Evolutionary conservation across 2,797 vertebrate species (phyloP).

Genomic region (Phoxinus dragarum): DNA sequence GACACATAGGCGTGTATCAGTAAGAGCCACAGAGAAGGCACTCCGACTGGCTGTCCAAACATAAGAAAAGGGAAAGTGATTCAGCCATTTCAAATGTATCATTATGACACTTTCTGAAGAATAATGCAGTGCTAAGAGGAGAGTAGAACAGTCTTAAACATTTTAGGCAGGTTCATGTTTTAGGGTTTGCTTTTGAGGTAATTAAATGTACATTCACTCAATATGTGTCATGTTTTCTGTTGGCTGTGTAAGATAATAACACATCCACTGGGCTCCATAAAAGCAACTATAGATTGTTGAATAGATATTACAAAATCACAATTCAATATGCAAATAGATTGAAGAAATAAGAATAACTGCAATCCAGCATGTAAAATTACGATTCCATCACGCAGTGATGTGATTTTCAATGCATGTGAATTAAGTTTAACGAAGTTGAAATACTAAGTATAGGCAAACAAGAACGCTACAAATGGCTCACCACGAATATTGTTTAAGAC

Average conservation of each 20-base stretch:
- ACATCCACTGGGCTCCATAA: not conserved
- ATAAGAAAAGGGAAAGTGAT: not conserved
- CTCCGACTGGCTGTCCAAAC: conserved; percentile 69
- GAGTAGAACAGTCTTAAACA: not conserved
- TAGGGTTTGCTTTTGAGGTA: not conserved
- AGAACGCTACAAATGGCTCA: conserved; percentile 50
- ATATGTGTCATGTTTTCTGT: not conserved
- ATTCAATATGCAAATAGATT: not conserved
- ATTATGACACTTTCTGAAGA: not conserved
- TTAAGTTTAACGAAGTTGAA: not conserved
- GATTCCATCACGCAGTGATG: not conserved
- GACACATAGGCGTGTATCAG: not conserved
- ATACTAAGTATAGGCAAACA: not conserved
- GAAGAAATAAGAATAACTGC: not conserved
- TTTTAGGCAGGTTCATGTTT: not conserved
- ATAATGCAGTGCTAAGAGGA: not conserved
- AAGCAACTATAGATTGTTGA: not conserved
- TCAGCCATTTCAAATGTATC: not conserved
- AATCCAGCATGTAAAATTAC: not conserved
- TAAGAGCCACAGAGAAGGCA: conserved; percentile 77
- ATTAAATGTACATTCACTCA: not conserved
- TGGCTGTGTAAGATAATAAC: not conserved
- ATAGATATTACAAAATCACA: not conserved
- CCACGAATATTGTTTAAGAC: conserved; percentile 66
- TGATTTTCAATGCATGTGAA: not conserved